Evolutionary conservation across 2,113 vertebrate genomes (phyloP), one percentile per base, ranked within the genome.

Genomic region (Nasalis larvatus): DNA sequence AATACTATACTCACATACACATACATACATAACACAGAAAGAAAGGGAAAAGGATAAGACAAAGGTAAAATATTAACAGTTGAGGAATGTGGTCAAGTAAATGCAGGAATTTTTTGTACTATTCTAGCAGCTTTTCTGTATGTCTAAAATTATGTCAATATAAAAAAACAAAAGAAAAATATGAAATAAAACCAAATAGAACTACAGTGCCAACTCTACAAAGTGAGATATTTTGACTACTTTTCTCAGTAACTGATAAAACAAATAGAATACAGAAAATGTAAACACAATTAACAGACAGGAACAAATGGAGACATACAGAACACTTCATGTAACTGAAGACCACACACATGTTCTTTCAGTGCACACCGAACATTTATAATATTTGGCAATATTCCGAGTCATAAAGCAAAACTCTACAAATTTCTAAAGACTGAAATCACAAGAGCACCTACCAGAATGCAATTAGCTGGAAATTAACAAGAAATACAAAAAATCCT

Each of bases 361-460:
- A 63, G 42, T 54, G 18, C n/a, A 91, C 54, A 86, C 0, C 69
- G n/a, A 68, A 93, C 9, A 89, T 58, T 85, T 77, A 88, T 8
- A 81, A 58, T 56, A 94, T 40, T 91, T 91, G 88, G 54, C 77
- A 17, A 73, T 88, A 73, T 60, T 78, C 8, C 56, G 32, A 92
- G 49, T 13, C 42, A 58, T 27, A 82, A 86, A 82, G 52, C 30
- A 60, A 90, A 88, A 73, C 42, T 32, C 45, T 78, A 84, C 32
- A 81, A 25, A 80, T 83, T 54, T 69, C 37, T 82, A 54, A 97
- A 95, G 58, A 78, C 6, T 78, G 35, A 94, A 91, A 85, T 88
- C 47, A 74, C 32, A 94, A 94, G 78, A 86, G 7, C 21, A 86
- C 27, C 54, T 35, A 90, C 37, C 47, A 93, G 7, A 95, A 86